Percentiles rank a stretch among this genome's conserved stretches.
Evolutionary conservation across 2,113 vertebrate genomes (phyloP).

Genomic region (Tinamus guttatus): DNA sequence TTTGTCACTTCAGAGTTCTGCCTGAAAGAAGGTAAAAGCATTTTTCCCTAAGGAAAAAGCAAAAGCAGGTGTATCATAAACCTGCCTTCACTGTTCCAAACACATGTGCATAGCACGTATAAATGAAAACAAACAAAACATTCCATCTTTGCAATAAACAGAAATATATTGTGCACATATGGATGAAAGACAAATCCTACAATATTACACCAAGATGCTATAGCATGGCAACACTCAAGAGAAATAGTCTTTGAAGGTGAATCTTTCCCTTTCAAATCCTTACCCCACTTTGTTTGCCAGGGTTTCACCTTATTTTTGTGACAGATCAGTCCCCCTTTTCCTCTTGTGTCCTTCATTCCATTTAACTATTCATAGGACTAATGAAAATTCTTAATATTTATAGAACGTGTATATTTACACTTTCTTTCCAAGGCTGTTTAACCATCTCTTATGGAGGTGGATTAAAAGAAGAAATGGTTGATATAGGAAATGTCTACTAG

Average conservation of each 20-base stretch:
- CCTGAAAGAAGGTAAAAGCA: slow-evolving; percentile 44
- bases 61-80: slow-evolving; percentile 65
- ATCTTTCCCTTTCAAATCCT: not conserved
- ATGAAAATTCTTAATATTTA: not conserved
- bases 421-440: not conserved
- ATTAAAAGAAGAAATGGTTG: not conserved
- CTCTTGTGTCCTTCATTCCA: not conserved
- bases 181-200: not conserved
- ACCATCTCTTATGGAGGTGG: not conserved
- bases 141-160: not conserved
- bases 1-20: slow-evolving; percentile 46
- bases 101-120: not conserved
- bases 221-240: not conserved
- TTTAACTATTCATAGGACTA: not conserved
- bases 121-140: slow-evolving; percentile 20
- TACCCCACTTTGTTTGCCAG: not conserved
- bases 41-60: slow-evolving; percentile 49
- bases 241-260: not conserved
- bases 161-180: not conserved
- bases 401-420: not conserved
- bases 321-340: not conserved
- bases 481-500: not conserved
- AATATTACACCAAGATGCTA: not conserved
- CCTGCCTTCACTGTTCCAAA: slow-evolving; percentile 37
- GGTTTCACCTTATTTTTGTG: not conserved